Base-by-base conservation (phyloP, 2,888 invertebrate species). In the Plebejus argus region DNA sequence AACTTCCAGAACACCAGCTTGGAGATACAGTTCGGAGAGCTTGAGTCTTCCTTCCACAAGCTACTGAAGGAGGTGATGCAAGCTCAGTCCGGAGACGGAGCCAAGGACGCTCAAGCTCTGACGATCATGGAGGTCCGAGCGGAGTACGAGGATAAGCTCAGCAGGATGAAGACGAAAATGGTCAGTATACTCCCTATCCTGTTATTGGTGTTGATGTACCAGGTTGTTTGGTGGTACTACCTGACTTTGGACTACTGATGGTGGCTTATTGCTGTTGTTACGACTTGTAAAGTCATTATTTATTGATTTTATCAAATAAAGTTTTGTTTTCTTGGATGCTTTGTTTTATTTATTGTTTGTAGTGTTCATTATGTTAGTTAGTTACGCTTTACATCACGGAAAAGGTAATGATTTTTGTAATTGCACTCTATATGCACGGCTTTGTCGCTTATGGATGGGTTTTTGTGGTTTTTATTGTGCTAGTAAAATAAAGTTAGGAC, bases 161-260 rank as follows among this genome's bases (percentile, higher is more conserved):
- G 96, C 84, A 95, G 96, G 88, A 96, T 97, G 95, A 97, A 97
- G 87, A 94, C 95, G 76, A 96, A 96, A 95, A 97, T 97, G 97
- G 97, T 97, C 94, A 95, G 96, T 95, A 91, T 91, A 81, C 83
- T 89, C 84, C 93, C 94, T 81, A 78, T 93, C 85, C 87, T 94
- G 89, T 87, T 89, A 80, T 89, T 94, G 86, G 88, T 94, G 86
- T 86, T 94, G 83, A 85, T 90, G 79, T 94, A 94, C 86, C 94
- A 94, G 86, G 84, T 93, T 79, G 88, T 91, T 87, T 94, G 94
- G 94, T 94, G 93, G 93, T 90, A 89, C 85, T 93, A 90, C 83
- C 89, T 94, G 79, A 87, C 87, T 79, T 88, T 88, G 89, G 92
- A 91, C 81, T 80, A 88, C 81, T 92, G 87, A 87, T 86, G 83